Evolutionary conservation across 1,140 invertebrate genomes (phyloP), one percentile per base, ranked within the genome.

Genomic region (Zaprionus ghesquierei): DNA sequence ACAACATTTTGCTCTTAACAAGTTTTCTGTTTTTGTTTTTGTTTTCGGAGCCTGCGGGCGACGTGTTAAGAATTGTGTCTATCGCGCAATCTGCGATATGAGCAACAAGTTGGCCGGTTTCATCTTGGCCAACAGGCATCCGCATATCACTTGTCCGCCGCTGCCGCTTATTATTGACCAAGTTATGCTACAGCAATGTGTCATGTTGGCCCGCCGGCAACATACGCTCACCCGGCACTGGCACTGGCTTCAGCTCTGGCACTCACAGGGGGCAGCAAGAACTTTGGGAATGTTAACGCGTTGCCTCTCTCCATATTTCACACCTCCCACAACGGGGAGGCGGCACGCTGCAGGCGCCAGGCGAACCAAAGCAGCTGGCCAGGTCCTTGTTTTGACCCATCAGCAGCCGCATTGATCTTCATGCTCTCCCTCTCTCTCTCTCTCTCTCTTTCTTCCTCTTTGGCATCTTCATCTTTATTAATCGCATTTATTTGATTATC

Each of bases 401-500:
- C 78, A 80, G 54, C 78, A 66, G 51, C 1, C 15, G 44, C 66
- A 75, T 71, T 69, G 65, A 81, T 69, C 51, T 68, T 53, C 23
- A 51, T 51, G 20, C 12, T 54, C 63, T 61, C 59, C 12, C 5
- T 38, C 22, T 12, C 27, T 65, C 27, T 33, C 20, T 25, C 8
- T 18, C 5, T 13, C 56, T 69, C 6, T 35, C 49, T 18, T 10
- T 54, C 44, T 5, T 22, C 5, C n/a, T 50, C 29, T 38, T 54
- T 53, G 35, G 82, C 82, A 86, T 86, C 82, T 86, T 87, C 82
- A 86, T 86, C 82, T 87, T 79, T 81, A 86, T 86, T 87, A 82
- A 86, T 86, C 82, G 82, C 82, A 86, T 87, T 86, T 86, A 87
- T 86, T 86, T 86, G 82, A 86, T 86, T 76, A 86, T 87, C 82